Base-by-base conservation (phyloP, 2,888 invertebrate species). In the Tetrapedia diversipes region DNA sequence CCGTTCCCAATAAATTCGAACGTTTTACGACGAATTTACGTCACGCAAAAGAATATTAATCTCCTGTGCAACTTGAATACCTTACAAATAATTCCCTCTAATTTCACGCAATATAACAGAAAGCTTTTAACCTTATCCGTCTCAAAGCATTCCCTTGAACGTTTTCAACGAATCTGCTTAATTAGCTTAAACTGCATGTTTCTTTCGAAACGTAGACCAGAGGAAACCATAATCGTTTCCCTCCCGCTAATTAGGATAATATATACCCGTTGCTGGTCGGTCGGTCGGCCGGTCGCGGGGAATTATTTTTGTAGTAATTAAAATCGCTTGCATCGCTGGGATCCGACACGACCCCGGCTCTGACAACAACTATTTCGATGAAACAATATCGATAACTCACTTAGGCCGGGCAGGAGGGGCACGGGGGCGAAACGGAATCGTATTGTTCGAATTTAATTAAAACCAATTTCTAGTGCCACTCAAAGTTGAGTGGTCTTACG, bases 361-460 rank as follows among this genome's bases (percentile, higher is more conserved):
- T 29, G 61, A 57, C 51, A 54, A 57, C 19, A 49, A 66, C 60
- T 70, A 77, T 73, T 73, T 78, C 72, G 54, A 64, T 37, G 29
- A 69, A 68, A 77, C 77, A 77, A 81, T 77, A 80, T 82, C 71
- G 73, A 54, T 63, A 74, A 77, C 54, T 60, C 61, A 34, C 67
- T 73, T 63, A 76, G 77, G 47, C 54, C 73, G 47, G 64, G n/a
- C 60, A 27, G 57, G 76, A n/a, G n/a, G n/a, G n/a, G n/a, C n/a
- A n/a, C n/a, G n/a, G n/a, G 64, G 68, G 39, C 61, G 75, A 76
- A 67, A 71, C 60, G 70, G 74, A 74, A 78, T 65, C 69, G 71
- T 76, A 84, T 87, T 86, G 84, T 86, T 80, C 80, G 70, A 78
- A 80, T 81, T 86, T 86, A 88, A 87, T 88, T 84, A 83, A 85